Base-by-base conservation (phyloP, 1,140 invertebrate species). In the Lasioglossum albipes region DNA sequence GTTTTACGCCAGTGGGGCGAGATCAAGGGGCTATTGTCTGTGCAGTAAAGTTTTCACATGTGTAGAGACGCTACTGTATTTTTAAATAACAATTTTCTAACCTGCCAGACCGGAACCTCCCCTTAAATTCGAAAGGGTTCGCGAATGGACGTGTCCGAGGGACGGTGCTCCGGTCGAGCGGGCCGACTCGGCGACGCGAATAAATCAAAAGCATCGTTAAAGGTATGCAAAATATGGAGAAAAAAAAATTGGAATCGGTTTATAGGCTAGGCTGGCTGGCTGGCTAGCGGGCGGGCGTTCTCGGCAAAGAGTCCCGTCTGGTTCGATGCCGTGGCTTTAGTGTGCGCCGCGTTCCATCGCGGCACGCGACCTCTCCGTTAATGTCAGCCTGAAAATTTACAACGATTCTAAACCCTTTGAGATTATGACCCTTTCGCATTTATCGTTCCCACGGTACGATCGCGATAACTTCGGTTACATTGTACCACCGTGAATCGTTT, bases 291-390 rank as follows among this genome's bases (percentile, higher is more conserved):
- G 36, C 36, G 5, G 36, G 54, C 42, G 68, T 61, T 71, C 54
- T 5, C 45, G 65, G 18, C 13, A 78, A 64, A 61, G 20, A 67
- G 54, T 70, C n/a, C 61, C 45, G 74, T 76, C 20, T 7, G 20
- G 69, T 79, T 79, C 71, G 77, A 79, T 62, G 71, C 20, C 27
- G 41, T 62, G 31, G 13, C 68, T 78, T 78, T 72, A 78, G 64
- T 78, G 52, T 22, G 45, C 36, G 45, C 59, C 59, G 41, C 70
- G 77, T 79, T 74, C 45, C 61, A 22, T 6, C 49, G 13, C n/a
- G 77, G 77, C 77, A 79, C 77, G 77, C 77, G 77, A 79, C 77
- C n/a, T 66, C 70, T 67, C 52, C 77, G 77, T 79, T 79, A 79
- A 79, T 74, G 77, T 79, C 77, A 79, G 77, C 77, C 65, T 41